phyloP scores from a whole-genome alignment of 2,888 invertebrate genomes.

The Crioceris asparagi region DNA sequence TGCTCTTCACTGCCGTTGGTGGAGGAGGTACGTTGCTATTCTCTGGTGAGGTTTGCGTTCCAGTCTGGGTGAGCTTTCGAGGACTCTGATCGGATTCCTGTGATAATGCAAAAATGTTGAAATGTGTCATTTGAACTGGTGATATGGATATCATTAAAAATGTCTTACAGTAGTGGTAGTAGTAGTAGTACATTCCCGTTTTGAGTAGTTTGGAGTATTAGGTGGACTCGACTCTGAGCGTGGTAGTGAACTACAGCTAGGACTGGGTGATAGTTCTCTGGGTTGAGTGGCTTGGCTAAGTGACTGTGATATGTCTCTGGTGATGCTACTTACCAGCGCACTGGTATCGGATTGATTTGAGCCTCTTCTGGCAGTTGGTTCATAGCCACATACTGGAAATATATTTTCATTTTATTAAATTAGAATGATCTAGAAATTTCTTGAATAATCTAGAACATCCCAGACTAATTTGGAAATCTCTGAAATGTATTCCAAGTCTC shows the following conservation, averaged over 20 bases:
- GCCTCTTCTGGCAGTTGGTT: conserved; percentile 39
- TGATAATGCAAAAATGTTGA: conserved; percentile 1
- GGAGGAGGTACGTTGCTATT: conserved; percentile 29
- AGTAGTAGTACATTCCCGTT: conserved; percentile 32
- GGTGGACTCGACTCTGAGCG: conserved; percentile 43
- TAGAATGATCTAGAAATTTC: too few relatives aligned
- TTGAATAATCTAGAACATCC: too few relatives aligned
- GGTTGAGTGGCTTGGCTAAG: conserved; percentile 43
- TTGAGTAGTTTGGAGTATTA: conserved; percentile 37
- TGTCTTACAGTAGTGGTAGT: conserved; percentile 1
- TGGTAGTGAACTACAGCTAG: conserved; percentile 44
- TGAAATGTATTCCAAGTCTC: too few relatives aligned
- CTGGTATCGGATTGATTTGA: conserved; percentile 52
- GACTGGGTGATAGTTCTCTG: conserved; percentile 44
- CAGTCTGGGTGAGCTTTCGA: conserved; percentile 47
- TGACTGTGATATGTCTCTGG: conserved; percentile 50
- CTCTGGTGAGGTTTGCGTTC: conserved; percentile 64
- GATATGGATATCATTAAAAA: not conserved
- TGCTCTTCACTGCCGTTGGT: conserved; percentile 37
- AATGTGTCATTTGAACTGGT: not conserved
- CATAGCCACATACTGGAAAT: conserved; percentile 36
- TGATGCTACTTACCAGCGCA: conserved; percentile 49
- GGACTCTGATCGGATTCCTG: conserved; percentile 35
- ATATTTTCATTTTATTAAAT: too few relatives aligned
- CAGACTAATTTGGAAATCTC: too few relatives aligned